Conservation (phyloP, 2,888 invertebrate species). For the Hanleya hanleyi region DNA sequence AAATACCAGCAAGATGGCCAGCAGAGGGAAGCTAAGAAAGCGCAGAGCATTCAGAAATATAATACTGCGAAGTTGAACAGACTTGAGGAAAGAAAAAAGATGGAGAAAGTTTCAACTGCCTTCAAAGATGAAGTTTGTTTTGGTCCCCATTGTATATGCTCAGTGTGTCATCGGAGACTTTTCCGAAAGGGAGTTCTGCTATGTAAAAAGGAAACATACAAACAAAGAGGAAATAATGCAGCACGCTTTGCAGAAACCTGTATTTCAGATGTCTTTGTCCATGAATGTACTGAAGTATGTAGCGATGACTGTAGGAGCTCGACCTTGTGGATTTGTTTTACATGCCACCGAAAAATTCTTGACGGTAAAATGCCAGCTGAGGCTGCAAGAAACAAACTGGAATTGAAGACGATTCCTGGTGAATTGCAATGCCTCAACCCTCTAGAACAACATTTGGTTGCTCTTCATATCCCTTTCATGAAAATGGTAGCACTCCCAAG, state of each 20-base stretch:
- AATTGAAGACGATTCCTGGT: slow-evolving; percentile 20
- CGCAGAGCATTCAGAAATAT: background rate
- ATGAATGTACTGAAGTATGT: slow-evolving; percentile 1
- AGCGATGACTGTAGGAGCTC: background rate
- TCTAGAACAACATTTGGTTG: slow-evolving; percentile 40
- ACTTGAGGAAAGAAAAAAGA: background rate
- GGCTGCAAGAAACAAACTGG: slow-evolving; percentile 11
- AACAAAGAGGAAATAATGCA: background rate
- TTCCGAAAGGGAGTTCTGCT: slow-evolving; percentile 9
- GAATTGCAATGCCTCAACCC: slow-evolving; percentile 28
- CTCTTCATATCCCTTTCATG: slow-evolving; percentile 40
- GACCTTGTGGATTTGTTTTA: slow-evolving; percentile 18
- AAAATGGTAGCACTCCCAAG: slow-evolving; percentile 39
- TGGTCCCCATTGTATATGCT: slow-evolving; percentile 11
- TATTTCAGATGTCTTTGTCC: slow-evolving; percentile 9
- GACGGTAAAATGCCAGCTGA: slow-evolving; percentile 16
- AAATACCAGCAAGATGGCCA: slow-evolving; percentile 4
- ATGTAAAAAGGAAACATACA: background rate
- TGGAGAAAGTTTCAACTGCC: background rate
- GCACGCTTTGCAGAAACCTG: background rate
- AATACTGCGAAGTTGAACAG: background rate
- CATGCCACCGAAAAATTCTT: slow-evolving; percentile 22
- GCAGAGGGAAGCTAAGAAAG: background rate
- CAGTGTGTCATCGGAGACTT: slow-evolving; percentile 8
- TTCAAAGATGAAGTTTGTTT: background rate